A percentile compares a stretch with the other conserved stretches of the same genome.
Evolutionary conservation across 2,113 vertebrate genomes (phyloP).

Genomic region (Irena cyanogastra): DNA sequence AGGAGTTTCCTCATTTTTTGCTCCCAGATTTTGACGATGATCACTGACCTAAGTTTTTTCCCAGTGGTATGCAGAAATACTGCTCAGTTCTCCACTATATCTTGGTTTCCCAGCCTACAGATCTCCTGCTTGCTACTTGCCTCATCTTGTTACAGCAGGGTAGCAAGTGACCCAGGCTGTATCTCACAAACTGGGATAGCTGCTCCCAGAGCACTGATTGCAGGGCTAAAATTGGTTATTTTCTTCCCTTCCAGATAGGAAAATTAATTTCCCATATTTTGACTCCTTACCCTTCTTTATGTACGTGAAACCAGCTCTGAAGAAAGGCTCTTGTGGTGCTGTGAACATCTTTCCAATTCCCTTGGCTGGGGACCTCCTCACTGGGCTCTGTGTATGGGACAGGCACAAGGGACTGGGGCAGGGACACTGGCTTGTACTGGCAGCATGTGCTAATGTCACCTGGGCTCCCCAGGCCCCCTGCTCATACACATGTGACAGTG

Average conservation of each 20-base stretch:
- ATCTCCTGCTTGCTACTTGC: neutral
- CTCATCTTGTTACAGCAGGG: neutral
- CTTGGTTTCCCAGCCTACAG: neutral
- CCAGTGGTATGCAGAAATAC: neutral
- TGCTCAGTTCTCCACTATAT: neutral
- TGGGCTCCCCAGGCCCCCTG: neutral
- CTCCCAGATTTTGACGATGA: neutral
- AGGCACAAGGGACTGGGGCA: too few species aligned
- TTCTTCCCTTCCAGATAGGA: neutral
- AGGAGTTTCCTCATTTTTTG: conserved; percentile 26
- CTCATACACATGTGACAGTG: accelerated
- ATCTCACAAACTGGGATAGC: neutral
- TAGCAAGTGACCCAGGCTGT: neutral
- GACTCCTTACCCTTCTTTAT: neutral
- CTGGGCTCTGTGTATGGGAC: neutral
- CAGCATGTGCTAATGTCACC: neutral
- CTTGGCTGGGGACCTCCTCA: neutral
- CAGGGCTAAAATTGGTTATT: neutral
- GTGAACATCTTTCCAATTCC: neutral
- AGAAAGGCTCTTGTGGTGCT: neutral
- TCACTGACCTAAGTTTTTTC: neutral
- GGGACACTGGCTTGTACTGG: neutral
- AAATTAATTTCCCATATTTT: neutral
- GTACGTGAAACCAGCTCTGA: neutral
- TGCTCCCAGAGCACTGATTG: neutral